phyloP scores from a whole-genome alignment of 2,113 vertebrate genomes.

The Phycodurus eques region DNA sequence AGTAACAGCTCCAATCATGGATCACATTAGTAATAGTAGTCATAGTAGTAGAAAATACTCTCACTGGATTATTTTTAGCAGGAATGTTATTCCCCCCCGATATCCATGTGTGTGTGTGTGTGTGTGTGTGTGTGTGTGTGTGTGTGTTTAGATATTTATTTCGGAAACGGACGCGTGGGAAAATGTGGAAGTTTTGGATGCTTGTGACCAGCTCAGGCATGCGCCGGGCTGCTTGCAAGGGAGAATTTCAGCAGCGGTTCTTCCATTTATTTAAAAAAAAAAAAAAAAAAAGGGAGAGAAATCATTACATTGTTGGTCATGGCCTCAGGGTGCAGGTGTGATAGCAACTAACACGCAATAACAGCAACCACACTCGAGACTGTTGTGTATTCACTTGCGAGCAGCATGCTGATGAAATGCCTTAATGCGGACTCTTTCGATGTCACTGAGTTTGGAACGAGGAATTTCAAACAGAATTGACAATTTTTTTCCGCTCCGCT shows the following conservation, averaged over 20 bases:
- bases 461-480: too few relatives aligned
- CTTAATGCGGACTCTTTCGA: neutral
- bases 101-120: neutral
- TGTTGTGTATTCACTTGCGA: neutral
- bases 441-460: too few relatives aligned
- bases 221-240: neutral
- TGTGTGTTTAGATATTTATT: neutral
- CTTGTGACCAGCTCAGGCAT: neutral
- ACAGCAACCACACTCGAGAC: neutral
- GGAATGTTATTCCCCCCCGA: neutral
- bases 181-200: neutral
- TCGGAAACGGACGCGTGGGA: conserved; percentile 1
- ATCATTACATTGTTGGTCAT: conserved; percentile 3
- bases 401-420: neutral
- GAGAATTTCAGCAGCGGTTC: neutral
- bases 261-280: neutral
- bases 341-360: neutral
- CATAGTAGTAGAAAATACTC: neutral
- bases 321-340: conserved; percentile 29
- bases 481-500: neutral
- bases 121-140: neutral
- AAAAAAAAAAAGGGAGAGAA: neutral
- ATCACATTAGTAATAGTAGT: neutral
- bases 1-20: too few relatives aligned
- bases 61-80: neutral